Percentiles rank a stretch among this genome's conserved stretches.
These are phyloP conservation scores for Luehdorfia chinensis DNA, from an alignment of 1,140 invertebrate species.

Conservation along the genomic window DNA sequence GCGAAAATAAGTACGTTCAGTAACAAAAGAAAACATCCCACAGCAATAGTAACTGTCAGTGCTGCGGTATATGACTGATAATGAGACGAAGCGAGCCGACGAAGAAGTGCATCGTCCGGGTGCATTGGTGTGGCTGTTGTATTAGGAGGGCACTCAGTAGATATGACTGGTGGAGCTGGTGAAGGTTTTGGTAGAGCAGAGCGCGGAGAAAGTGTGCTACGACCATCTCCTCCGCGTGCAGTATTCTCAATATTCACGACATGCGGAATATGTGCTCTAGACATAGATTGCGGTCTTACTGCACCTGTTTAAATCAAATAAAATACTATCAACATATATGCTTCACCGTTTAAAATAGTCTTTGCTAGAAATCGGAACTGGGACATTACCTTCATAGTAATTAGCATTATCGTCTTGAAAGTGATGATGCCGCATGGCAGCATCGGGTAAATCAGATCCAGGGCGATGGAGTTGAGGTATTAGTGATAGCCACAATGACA, in stretches of 20 bases:
- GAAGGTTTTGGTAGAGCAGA: conserved; percentile 50
- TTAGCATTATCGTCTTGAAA: conserved; percentile 80
- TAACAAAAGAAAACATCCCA: conserved; percentile 92
- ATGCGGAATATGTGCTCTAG: conserved; percentile 78
- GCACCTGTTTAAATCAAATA: conserved; percentile 74
- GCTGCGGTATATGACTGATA: conserved; percentile 93
- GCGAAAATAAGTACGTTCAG: conserved; percentile 96
- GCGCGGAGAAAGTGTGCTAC: conserved; percentile 63
- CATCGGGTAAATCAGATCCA: conserved; percentile 78
- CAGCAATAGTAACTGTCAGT: conserved; percentile 93
- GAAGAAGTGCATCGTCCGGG: conserved; percentile 82
- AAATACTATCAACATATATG: neutral
- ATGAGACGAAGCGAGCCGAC: conserved; percentile 86
- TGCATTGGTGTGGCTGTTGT: conserved; percentile 70
- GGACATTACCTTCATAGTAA: conserved; percentile 65
- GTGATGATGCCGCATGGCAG: conserved; percentile 87
- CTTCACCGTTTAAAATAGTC: too few species aligned
- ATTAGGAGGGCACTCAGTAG: conserved; percentile 84
- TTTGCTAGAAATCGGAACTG: too few species aligned
- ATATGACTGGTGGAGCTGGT: conserved; percentile 59
- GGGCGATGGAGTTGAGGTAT: conserved; percentile 92
- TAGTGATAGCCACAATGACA: conserved; percentile 94
- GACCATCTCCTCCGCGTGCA: conserved; percentile 49
- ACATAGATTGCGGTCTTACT: conserved; percentile 83
- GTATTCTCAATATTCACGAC: conserved; percentile 60